Evolutionary conservation across 2,113 vertebrate species (phyloP).

Genomic region (mouse (Mus musculus)): GRCm39 chr1:129670001-129670500

Average conservation of each 20-base stretch:
- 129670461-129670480: too few species aligned
- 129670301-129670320: background rate
- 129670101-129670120: background rate
- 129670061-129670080: background rate
- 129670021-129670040: constrained; percentile 16
- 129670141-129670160: background rate
- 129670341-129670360: background rate
- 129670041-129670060: background rate
- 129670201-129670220: background rate
- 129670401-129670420: background rate
- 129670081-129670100: background rate
- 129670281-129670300: background rate
- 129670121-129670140: background rate
- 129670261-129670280: background rate
- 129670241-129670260: too few species aligned
- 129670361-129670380: background rate
- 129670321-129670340: background rate
- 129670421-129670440: too few species aligned
- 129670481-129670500: too few species aligned
- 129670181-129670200: background rate
- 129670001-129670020: background rate
- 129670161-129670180: background rate
- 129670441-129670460: too few species aligned
- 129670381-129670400: background rate
- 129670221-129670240: background rate